Percentiles rank a stretch among this genome's conserved stretches.
Conservation (phyloP, 1,140 invertebrate species). For the Bombus huntii region DNA sequence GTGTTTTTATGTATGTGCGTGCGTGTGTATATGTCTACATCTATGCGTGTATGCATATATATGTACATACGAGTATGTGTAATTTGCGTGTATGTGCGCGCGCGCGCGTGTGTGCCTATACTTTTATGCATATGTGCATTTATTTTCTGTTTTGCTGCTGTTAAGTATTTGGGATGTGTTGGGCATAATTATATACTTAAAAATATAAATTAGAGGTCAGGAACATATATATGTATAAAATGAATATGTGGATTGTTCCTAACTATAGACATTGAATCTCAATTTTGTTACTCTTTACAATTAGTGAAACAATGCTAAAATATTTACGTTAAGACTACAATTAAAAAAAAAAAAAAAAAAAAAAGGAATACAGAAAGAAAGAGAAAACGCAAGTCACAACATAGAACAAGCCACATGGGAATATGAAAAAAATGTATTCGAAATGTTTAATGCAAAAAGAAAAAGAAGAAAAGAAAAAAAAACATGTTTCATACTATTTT, state of each 20-base stretch:
- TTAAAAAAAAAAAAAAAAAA: neutral
- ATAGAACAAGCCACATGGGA: slow-evolving; percentile 77
- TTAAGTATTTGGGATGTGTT: slow-evolving; percentile 73
- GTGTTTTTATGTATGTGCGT: no score
- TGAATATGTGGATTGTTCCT: slow-evolving; percentile 77
- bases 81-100: neutral
- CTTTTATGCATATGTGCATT: slow-evolving; percentile 1
- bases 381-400: slow-evolving; percentile 64
- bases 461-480: slow-evolving; percentile 40
- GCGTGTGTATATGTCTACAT: neutral
- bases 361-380: slow-evolving; percentile 19
- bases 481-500: slow-evolving; percentile 9
- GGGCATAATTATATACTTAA: slow-evolving; percentile 74
- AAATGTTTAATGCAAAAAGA: slow-evolving; percentile 67
- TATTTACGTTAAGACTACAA: slow-evolving; percentile 47
- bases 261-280: slow-evolving; percentile 45
- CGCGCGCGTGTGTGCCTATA: neutral
- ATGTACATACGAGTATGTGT: neutral
- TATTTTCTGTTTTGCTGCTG: slow-evolving; percentile 35
- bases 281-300: slow-evolving; percentile 46
- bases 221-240: slow-evolving; percentile 76
- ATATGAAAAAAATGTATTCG: slow-evolving; percentile 69
- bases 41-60: neutral
- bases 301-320: slow-evolving; percentile 53
- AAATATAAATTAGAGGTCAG: slow-evolving; percentile 79